A percentile compares a stretch with the other conserved stretches of the same genome.
Evolutionary conservation across 1,140 invertebrate genomes (phyloP).

Genomic region (Panonychus citri): DNA sequence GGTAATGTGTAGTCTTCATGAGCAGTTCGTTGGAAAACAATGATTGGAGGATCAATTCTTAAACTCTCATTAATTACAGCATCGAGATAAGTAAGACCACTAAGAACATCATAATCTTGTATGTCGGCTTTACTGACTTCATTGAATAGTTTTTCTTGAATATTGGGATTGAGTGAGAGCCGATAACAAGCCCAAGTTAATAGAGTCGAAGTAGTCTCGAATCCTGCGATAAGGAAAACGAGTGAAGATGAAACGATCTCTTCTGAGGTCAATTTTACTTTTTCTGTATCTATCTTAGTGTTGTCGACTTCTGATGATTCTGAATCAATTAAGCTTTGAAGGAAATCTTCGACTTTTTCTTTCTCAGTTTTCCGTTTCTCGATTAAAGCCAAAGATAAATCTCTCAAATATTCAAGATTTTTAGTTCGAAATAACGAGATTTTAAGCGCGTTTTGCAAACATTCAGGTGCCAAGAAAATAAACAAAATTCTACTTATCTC

Average conservation of each 20-base stretch:
- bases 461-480: not conserved
- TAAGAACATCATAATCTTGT: slow-evolving; percentile 1
- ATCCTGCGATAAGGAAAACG: slow-evolving; percentile 27
- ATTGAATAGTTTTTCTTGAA: slow-evolving; percentile 25
- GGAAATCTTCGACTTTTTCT: slow-evolving; percentile 9
- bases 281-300: not conserved
- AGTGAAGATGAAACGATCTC: slow-evolving; percentile 24
- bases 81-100: slow-evolving; percentile 18
- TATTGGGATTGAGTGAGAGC: slow-evolving; percentile 13
- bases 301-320: not conserved
- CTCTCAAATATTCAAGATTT: not conserved
- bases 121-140: slow-evolving; percentile 18
- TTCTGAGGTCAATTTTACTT: not conserved
- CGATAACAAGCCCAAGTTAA: slow-evolving; percentile 19
- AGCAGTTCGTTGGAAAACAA: not conserved
- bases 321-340: slow-evolving; percentile 14
- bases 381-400: not conserved
- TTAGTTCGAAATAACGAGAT: not conserved
- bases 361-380: not conserved
- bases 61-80: slow-evolving; percentile 23
- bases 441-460: not conserved
- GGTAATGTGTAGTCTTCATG: not conserved
- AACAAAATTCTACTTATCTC: not conserved
- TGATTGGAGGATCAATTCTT: slow-evolving; percentile 19
- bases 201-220: slow-evolving; percentile 26